Conservation (phyloP, 2,113 vertebrate species). For the Meleagris gallopavo region DNA sequence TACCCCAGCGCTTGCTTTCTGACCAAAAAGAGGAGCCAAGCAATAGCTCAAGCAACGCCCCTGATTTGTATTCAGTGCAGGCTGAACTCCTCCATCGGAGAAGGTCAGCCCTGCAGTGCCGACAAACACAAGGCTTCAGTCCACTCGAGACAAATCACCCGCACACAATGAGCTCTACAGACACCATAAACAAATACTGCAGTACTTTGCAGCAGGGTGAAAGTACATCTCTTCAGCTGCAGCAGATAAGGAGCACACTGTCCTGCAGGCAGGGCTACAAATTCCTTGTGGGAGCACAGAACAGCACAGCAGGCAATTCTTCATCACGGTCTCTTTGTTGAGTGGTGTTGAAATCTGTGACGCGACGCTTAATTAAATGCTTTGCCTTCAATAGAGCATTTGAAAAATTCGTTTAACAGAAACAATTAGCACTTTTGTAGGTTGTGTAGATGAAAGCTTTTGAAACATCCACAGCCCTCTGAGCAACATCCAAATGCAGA, state of each 20-base stretch:
- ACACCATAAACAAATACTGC: neutral
- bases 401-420: neutral
- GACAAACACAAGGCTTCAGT: neutral
- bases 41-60: neutral
- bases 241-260: neutral
- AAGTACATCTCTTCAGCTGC: neutral
- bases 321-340: neutral
- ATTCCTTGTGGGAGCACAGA: constrained; percentile 7
- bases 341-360: neutral
- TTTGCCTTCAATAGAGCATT: neutral
- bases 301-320: neutral
- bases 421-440: neutral
- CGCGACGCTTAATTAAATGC: neutral
- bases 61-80: neutral
- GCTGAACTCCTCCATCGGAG: neutral
- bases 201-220: neutral
- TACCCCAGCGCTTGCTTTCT: neutral
- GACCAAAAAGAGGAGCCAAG: neutral
- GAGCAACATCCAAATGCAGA: neutral
- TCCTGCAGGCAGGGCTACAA: neutral
- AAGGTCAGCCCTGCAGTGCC: neutral
- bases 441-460: neutral
- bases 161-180: neutral
- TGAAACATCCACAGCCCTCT: neutral
- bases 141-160: neutral